These are phyloP conservation scores for Melanotus villosus DNA, from an alignment of 2,888 invertebrate genomes.

Conservation along the genomic window DNA sequence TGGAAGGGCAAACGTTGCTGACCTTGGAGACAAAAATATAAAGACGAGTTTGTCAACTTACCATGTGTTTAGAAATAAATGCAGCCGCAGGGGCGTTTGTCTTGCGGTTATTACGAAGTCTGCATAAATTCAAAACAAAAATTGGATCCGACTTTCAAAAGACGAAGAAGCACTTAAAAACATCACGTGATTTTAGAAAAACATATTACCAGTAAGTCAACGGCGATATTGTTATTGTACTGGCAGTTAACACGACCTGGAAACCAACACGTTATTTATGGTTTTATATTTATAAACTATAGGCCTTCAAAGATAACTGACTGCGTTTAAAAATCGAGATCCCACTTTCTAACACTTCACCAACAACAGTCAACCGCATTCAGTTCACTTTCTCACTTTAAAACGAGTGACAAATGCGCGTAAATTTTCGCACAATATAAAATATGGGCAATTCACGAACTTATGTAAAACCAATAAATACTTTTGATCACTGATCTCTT, in stretches of 20 bases:
- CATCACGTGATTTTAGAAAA: constrained; percentile 43
- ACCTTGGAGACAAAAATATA: constrained; percentile 50
- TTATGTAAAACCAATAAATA: constrained; percentile 13
- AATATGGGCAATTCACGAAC: not conserved
- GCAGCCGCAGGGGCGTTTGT: constrained; percentile 41
- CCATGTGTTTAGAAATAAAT: constrained; percentile 49
- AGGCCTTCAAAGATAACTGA: constrained; percentile 25
- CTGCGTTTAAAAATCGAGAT: constrained; percentile 27
- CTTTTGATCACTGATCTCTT: not conserved
- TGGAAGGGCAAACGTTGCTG: constrained; percentile 49
- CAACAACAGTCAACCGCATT: not conserved
- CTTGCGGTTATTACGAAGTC: constrained; percentile 29
- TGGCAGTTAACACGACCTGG: constrained; percentile 26
- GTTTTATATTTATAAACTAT: constrained; percentile 31
- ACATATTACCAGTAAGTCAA: constrained; percentile 23
- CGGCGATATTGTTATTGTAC: constrained; percentile 25
- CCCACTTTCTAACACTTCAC: constrained; percentile 35
- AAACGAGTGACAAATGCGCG: constrained; percentile 14
- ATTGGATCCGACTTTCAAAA: constrained; percentile 28
- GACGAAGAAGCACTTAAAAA: constrained; percentile 30
- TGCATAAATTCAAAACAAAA: constrained; percentile 22
- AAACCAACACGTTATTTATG: constrained; percentile 32
- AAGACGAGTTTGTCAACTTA: constrained; percentile 49
- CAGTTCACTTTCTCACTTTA: constrained; percentile 36
- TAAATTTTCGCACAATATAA: constrained; percentile 3